A percentile compares a stretch with the other conserved stretches of the same genome.
Evolutionary conservation across 2,797 vertebrate genomes (phyloP).

Genomic region (Clarias platycephalus): DNA sequence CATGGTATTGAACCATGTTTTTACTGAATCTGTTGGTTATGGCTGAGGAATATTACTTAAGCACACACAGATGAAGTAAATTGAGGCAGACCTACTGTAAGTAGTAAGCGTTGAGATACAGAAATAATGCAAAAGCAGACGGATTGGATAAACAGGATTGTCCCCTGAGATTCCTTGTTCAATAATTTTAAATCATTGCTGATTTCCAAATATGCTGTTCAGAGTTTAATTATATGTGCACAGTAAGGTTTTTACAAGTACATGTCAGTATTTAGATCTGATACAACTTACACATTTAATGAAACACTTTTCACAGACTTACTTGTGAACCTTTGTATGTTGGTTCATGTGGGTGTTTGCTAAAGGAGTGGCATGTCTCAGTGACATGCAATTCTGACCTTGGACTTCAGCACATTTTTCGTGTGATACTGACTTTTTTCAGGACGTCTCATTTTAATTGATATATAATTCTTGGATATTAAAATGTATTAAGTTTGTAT

Average conservation of each 20-base stretch:
- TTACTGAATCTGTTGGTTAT: neutral
- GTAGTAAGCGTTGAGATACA: neutral
- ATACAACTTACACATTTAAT: neutral
- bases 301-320: neutral
- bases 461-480: neutral
- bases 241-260: neutral
- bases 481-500: too few relatives aligned
- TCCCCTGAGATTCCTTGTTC: neutral
- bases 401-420: neutral
- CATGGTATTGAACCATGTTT: neutral
- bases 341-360: neutral
- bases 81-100: neutral
- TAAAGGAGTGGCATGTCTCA: neutral
- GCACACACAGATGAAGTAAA: neutral
- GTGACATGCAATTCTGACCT: neutral
- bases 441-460: neutral
- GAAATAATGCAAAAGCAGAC: neutral
- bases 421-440: neutral
- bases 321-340: neutral
- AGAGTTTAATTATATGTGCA: neutral
- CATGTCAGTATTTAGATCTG: neutral
- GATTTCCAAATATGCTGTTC: neutral
- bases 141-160: neutral
- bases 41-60: neutral
- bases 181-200: neutral